These are phyloP conservation scores for Brachypalpus laphriformis DNA, from an alignment of 2,888 invertebrate genomes.

Conservation along the genomic window DNA sequence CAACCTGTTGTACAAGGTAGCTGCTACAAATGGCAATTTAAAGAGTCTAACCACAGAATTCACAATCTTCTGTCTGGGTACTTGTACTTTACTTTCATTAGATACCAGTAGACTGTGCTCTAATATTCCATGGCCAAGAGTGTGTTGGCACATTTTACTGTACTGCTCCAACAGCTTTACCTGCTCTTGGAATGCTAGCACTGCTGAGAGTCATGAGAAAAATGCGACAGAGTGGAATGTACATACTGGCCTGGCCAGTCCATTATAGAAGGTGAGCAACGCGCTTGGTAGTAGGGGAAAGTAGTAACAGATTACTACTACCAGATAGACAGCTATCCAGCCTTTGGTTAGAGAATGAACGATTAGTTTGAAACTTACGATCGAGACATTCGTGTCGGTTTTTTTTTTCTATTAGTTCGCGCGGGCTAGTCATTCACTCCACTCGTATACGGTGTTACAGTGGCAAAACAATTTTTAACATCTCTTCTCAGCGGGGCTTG, in stretches of 20 bases:
- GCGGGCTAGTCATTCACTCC: slow-evolving; percentile 3
- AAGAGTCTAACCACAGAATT: neutral
- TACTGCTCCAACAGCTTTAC: slow-evolving; percentile 4
- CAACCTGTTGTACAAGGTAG: slow-evolving; percentile 34
- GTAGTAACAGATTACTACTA: slow-evolving; percentile 49
- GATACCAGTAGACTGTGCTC: neutral
- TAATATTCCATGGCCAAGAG: slow-evolving; percentile 25
- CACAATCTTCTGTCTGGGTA: slow-evolving; percentile 1
- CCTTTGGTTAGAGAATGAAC: slow-evolving; percentile 40
- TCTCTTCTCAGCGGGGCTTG: slow-evolving; percentile 1
- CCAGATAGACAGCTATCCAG: slow-evolving; percentile 55
- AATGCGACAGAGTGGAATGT: slow-evolving; percentile 59
- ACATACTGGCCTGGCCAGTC: slow-evolving; percentile 43
- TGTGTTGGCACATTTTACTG: slow-evolving; percentile 8
- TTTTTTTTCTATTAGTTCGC: slow-evolving; percentile 7
- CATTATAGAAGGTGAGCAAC: slow-evolving; percentile 41
- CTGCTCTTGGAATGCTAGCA: slow-evolving; percentile 56
- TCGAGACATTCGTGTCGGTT: slow-evolving; percentile 37
- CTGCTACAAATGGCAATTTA: neutral
- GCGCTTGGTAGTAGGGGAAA: slow-evolving; percentile 53
- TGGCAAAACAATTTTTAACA: slow-evolving; percentile 42
- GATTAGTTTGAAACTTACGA: slow-evolving; percentile 58
- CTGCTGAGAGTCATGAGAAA: slow-evolving; percentile 30
- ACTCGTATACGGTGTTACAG: slow-evolving; percentile 23
- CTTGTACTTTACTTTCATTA: slow-evolving; percentile 11